Conservation (phyloP, 2,797 vertebrate genomes). For the Chaunax sp. region DNA sequence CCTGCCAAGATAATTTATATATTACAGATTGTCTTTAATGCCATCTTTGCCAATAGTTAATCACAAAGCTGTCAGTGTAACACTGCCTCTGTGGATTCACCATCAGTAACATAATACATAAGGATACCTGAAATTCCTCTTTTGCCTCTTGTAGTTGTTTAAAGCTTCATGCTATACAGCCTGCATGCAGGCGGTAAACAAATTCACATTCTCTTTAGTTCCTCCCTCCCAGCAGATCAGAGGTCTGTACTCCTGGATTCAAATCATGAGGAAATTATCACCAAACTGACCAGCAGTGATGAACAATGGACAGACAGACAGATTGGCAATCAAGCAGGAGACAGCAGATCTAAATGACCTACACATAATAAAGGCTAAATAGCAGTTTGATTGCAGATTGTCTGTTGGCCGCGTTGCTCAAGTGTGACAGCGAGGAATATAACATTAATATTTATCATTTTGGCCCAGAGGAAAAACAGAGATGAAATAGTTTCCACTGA, state of each 20-base stretch:
- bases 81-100: conserved; percentile 2
- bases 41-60: conserved; percentile 33
- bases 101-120: conserved; percentile 17
- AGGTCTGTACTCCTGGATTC: background rate
- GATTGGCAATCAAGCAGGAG: conserved; percentile 5
- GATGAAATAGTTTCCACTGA: background rate
- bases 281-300: conserved; percentile 25
- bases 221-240: background rate
- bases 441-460: conserved; percentile 26
- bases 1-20: conserved; percentile 18
- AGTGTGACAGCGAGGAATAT: background rate
- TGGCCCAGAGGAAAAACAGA: conserved; percentile 1
- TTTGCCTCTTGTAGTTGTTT: conserved; percentile 8
- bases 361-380: conserved; percentile 33
- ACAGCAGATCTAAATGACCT: conserved; percentile 35
- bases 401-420: conserved; percentile 23
- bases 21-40: conserved; percentile 22
- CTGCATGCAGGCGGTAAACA: conserved; percentile 8
- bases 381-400: conserved; percentile 35
- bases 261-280: conserved; percentile 8
- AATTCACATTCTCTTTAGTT: conserved; percentile 13
- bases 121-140: conserved; percentile 8
- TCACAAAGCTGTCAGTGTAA: conserved; percentile 38
- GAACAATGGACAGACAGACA: conserved; percentile 13
- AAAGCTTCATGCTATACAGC: conserved; percentile 16